Evolutionary conservation across 2,113 vertebrate species (phyloP).

Genomic region (Melanostigma gelatinosum): DNA sequence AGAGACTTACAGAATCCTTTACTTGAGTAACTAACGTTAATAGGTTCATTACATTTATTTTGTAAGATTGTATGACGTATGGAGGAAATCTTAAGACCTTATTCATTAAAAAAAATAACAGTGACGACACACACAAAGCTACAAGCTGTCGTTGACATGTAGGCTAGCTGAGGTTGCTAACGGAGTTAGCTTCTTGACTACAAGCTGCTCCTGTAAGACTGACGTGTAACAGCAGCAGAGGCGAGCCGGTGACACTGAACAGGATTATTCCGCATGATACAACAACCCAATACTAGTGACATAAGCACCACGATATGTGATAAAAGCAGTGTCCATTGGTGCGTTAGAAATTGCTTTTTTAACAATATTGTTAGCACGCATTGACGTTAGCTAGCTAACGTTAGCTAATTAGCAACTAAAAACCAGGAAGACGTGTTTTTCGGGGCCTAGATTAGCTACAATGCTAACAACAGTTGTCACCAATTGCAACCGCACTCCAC

Average conservation of each 20-base stretch:
- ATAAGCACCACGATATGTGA: not conserved
- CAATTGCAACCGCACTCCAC: not conserved
- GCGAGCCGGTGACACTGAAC: not conserved
- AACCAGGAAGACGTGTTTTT: constrained; percentile 65
- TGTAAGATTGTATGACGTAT: not conserved
- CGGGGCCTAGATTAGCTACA: constrained; percentile 55
- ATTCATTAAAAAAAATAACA: not conserved
- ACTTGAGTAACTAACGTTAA: not conserved
- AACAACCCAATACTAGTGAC: fast-evolving
- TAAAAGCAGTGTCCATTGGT: fast-evolving
- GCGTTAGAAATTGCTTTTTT: not conserved
- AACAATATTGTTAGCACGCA: not conserved
- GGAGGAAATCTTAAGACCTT: fast-evolving
- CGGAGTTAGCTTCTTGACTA: constrained; percentile 40
- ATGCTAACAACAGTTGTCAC: constrained; percentile 48
- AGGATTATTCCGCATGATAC: not conserved
- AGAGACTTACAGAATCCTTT: not conserved
- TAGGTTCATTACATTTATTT: not conserved
- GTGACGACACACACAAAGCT: not conserved
- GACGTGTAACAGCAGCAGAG: constrained; percentile 78
- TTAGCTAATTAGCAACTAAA: constrained; percentile 28
- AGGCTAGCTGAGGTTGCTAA: constrained; percentile 39
- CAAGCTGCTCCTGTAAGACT: constrained; percentile 71
- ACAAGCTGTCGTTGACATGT: not conserved
- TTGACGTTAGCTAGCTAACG: not conserved